Conservation (phyloP, 2,797 vertebrate genomes). For the Gymnothorax reevesii region DNA sequence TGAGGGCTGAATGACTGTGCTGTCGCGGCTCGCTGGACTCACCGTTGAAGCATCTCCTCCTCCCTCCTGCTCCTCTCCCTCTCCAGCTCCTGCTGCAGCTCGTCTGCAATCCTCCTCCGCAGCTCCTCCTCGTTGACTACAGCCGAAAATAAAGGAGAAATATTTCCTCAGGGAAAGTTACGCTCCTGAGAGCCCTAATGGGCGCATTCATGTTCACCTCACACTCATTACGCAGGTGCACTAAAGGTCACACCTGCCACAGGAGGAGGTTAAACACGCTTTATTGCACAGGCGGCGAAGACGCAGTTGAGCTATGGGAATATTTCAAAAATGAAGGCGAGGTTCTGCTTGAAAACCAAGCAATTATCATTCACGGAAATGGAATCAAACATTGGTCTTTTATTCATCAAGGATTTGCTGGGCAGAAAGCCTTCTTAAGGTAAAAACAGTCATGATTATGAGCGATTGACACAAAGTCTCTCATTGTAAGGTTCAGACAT, state of each 20-base stretch:
- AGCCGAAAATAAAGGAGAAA: constrained; percentile 25
- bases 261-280: constrained; percentile 22
- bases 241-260: constrained; percentile 10
- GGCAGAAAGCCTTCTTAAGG: not conserved
- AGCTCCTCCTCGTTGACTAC: constrained; percentile 86
- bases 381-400: not conserved
- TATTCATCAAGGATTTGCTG: no score
- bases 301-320: not conserved
- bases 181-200: constrained; percentile 2
- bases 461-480: not conserved
- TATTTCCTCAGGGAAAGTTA: not conserved
- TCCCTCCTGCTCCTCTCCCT: constrained; percentile 82
- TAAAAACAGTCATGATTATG: not conserved
- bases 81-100: constrained; percentile 82
- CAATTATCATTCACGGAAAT: constrained; percentile 8
- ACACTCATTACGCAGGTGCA: constrained; percentile 11
- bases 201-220: not conserved
- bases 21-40: constrained; percentile 33
- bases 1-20: not conserved
- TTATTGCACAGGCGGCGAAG: not conserved
- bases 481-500: not conserved
- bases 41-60: constrained; percentile 85
- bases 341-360: not conserved
- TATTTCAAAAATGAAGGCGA: not conserved
- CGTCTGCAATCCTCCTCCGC: constrained; percentile 87